Evolutionary conservation across 2,113 vertebrate species (phyloP), one percentile per base, ranked within the genome.

Genomic region (Atractosteus spatula): DNA sequence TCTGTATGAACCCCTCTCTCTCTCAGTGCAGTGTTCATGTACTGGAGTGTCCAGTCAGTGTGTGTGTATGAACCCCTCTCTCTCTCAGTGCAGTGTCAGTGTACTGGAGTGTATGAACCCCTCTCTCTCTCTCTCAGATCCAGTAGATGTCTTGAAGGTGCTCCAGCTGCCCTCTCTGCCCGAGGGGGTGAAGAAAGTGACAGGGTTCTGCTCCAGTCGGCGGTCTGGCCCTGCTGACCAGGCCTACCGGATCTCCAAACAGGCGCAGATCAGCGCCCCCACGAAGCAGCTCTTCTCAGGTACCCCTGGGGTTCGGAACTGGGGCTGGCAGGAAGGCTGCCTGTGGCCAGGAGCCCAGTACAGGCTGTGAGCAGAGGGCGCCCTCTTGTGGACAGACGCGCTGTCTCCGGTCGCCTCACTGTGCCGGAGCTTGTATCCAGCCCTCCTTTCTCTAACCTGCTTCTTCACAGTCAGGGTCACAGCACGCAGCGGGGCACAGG

Each of bases 191-290:
- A 89, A 85, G 82, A 94, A 88, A 78, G 87, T 90, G 0, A 85
- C 93, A 0, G 91, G 93, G 6, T 90, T 96, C 85, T 98, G 96
- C 81, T 83, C 90, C 4, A 88, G 88, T 41, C 89, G 88, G 0
- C 89, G 86, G 44, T 72, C 80, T 5, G 83, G 90, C 55, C 83
- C 51, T 70, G 82, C 91, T 3, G 93, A 93, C 70, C 88, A 92
- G 66, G 95, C 96, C 75, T 98, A 92, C 88, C 90, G 93, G 55
- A 90, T 98, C 78, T 84, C 85, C 64, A 93, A 94, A 70, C 94
- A 91, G 71, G 95, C 95, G 54, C 96, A 97, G 87, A 92, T 98
- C 87, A 96, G 95, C 0, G 95, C 95, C 17, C 96, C 95, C 76
- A 97, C 96, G 62, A 93, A 93, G 77, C 95, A 96, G 80, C 93